Percentiles rank a stretch among this genome's conserved stretches.
These are phyloP conservation scores for Eulemur rufifrons DNA, from an alignment of 2,113 vertebrate genomes.

Conservation along the genomic window DNA sequence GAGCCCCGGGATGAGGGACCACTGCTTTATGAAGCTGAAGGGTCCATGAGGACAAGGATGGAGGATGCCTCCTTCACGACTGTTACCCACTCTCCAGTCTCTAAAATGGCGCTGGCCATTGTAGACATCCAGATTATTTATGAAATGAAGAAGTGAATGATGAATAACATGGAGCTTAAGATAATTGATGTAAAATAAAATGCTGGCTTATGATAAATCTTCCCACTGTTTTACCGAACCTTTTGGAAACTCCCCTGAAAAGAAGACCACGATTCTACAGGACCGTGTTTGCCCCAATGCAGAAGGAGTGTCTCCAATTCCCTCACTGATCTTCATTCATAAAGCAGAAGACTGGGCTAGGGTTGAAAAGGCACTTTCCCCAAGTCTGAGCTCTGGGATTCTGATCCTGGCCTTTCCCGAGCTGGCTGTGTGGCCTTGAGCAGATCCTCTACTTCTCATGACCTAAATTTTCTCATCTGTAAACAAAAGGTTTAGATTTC, in stretches of 20 bases:
- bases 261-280: not conserved
- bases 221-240: not conserved
- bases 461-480: constrained; percentile 24
- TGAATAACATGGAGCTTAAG: not conserved
- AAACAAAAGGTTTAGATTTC: constrained; percentile 56
- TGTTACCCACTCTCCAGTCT: not conserved
- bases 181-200: not conserved
- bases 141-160: not conserved
- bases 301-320: not conserved
- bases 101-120: not conserved
- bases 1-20: too few species aligned
- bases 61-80: not conserved
- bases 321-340: not conserved
- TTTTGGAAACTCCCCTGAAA: not conserved
- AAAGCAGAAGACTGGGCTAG: not conserved
- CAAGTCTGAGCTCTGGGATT: not conserved
- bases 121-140: not conserved
- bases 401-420: not conserved
- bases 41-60: not conserved
- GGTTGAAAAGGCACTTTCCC: not conserved
- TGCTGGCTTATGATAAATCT: not conserved
- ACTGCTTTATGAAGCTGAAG: not conserved
- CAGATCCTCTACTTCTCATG: not conserved
- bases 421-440: not conserved
- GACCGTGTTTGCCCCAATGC: not conserved